Base-by-base conservation (phyloP, 2,797 vertebrate genomes). In the Scomberomorus guttatus region DNA sequence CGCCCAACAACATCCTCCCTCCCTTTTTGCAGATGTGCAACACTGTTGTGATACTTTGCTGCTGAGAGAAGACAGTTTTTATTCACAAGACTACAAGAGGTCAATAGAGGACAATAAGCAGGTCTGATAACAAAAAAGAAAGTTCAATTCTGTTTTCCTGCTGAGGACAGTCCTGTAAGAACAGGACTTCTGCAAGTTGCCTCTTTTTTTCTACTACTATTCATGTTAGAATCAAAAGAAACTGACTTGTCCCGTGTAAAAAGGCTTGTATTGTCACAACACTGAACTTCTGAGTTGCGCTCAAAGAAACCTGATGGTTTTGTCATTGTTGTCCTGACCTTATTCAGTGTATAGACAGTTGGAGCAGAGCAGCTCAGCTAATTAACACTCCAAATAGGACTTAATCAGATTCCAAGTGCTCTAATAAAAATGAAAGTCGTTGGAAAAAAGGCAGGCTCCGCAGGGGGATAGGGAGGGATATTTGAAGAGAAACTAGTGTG, bases 341-440 rank as follows among this genome's bases (percentile, higher is more conserved):
- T 89, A 87, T 90, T 91, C 24, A 25, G 75, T 44, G 72, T 74
- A 75, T 62, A 87, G 79, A 69, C 81, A 77, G 77, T 66, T 0
- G 56, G 52, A 91, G 80, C 88, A 87, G 82, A 89, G 88, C 82
- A 78, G 71, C 89, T 84, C 77, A 76, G 90, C 91, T 92, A 93
- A 93, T 93, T 93, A 90, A 85, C 76, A 51, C 82, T 71, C 75
- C 82, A 90, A 92, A 90, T 84, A 83, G 85, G 88, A 90, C 84
- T 90, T 94, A 91, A 95, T 92, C 89, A 90, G 85, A 94, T 88
- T 83, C 87, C 89, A 90, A 94, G 91, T 84, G 84, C 82, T 87
- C 92, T 93, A 93, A 93, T 93, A 90, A 94, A 91, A 93, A 91
- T 90, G 82, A 92, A 94, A 93, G 92, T 90, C 87, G 87, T 66